Evolutionary conservation across 2,888 invertebrate genomes (phyloP).

Genomic region (Lordiphosa fenestrarum): DNA sequence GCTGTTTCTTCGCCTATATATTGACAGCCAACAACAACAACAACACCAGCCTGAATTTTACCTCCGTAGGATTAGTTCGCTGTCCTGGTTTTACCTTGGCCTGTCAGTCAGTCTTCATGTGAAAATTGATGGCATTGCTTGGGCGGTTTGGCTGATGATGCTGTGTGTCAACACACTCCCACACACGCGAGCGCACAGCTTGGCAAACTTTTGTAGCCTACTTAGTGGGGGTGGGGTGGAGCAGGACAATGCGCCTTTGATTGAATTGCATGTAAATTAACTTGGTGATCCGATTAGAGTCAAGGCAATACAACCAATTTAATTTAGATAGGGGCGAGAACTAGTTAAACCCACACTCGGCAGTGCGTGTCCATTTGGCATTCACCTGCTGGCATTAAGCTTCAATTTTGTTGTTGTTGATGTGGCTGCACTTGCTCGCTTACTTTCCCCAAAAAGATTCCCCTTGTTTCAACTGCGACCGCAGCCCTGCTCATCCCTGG

Average conservation of each 20-base stretch:
- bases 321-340: slow-evolving; percentile 27
- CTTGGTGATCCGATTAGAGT: slow-evolving; percentile 69
- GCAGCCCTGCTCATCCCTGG: slow-evolving; percentile 37
- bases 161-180: neutral
- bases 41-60: no score
- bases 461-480: slow-evolving; percentile 32
- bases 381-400: no score
- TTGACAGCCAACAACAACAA: no score
- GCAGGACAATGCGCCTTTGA: slow-evolving; percentile 56
- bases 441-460: neutral
- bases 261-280: slow-evolving; percentile 72
- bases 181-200: slow-evolving; percentile 2
- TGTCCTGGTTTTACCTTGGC: no score
- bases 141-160: no score
- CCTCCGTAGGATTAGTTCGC: no score
- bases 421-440: neutral
- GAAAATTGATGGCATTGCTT: slow-evolving; percentile 32
- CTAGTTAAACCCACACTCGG: slow-evolving; percentile 5
- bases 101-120: slow-evolving; percentile 6
- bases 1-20: no score
- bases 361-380: no score
- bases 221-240: slow-evolving; percentile 26
- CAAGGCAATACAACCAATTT: slow-evolving; percentile 16
- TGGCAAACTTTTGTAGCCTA: slow-evolving; percentile 31
- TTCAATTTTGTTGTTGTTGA: neutral